Percentiles rank a stretch among this genome's conserved stretches.
These are phyloP conservation scores for Diarsia dahlii DNA, from an alignment of 2,888 invertebrate species.

Conservation along the genomic window DNA sequence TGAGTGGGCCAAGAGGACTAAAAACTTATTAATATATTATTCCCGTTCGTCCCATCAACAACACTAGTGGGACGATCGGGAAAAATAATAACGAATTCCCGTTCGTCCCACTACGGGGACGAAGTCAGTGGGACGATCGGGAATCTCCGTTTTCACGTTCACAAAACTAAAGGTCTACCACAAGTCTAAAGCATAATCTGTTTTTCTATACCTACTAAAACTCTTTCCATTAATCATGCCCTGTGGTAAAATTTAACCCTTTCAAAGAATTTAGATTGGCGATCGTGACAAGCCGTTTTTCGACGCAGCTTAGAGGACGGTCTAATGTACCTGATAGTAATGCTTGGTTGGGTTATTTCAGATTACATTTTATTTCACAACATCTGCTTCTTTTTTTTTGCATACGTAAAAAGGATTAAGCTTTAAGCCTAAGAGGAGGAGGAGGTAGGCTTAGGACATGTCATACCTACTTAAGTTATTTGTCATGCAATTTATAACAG, in stretches of 20 bases:
- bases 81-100: too few relatives aligned
- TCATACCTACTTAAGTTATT: background rate
- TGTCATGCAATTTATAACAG: constrained; percentile 5
- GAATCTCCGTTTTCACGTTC: too few relatives aligned
- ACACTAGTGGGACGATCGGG: too few relatives aligned
- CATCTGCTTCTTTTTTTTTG: background rate
- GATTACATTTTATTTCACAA: background rate
- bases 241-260: background rate
- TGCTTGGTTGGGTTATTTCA: background rate
- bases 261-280: constrained; percentile 18
- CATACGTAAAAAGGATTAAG: background rate
- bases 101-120: too few relatives aligned
- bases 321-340: background rate
- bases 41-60: too few relatives aligned
- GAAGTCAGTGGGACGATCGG: too few relatives aligned
- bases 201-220: background rate
- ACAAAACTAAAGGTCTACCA: background rate
- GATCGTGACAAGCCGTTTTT: constrained; percentile 12
- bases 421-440: background rate
- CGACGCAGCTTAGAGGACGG: background rate
- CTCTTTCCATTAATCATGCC: constrained; percentile 1
- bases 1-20: too few relatives aligned
- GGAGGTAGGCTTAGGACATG: background rate
- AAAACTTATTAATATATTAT: too few relatives aligned
- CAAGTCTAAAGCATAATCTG: background rate